phyloP scores from a whole-genome alignment of 2,113 vertebrate genomes.

The Penelope pileata region DNA sequence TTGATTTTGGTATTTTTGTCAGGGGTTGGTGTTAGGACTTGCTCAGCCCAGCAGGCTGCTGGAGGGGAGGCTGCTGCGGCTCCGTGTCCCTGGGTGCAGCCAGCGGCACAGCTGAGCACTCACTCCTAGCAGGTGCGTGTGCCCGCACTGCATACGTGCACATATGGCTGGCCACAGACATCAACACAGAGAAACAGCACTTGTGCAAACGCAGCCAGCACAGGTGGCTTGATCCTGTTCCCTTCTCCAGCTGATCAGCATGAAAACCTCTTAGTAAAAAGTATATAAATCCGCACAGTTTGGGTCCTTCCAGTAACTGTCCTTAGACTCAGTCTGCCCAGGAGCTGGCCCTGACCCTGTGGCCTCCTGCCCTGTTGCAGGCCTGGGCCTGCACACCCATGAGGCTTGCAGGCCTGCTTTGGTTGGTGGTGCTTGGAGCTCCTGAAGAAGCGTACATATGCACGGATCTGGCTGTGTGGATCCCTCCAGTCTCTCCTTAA shows the following conservation, averaged over 20 bases:
- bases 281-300: background rate
- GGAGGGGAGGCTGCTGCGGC: background rate
- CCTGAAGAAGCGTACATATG: background rate
- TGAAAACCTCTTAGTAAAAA: background rate
- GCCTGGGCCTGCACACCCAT: rapidly evolving
- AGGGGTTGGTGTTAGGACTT: background rate
- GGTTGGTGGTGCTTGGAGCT: background rate
- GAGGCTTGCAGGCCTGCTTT: background rate
- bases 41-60: background rate
- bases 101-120: background rate
- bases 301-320: background rate
- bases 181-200: rapidly evolving
- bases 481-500: background rate
- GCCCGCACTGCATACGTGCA: rapidly evolving
- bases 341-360: background rate
- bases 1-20: background rate
- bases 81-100: background rate
- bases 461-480: background rate
- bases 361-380: background rate
- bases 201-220: background rate
- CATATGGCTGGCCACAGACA: background rate
- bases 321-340: background rate
- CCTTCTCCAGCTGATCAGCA: background rate
- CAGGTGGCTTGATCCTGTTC: background rate
- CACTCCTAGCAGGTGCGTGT: rapidly evolving